Percentiles rank a stretch among this genome's conserved stretches.
phyloP scores from a whole-genome alignment of 2,888 invertebrate species.

The Adela reaumurella region DNA sequence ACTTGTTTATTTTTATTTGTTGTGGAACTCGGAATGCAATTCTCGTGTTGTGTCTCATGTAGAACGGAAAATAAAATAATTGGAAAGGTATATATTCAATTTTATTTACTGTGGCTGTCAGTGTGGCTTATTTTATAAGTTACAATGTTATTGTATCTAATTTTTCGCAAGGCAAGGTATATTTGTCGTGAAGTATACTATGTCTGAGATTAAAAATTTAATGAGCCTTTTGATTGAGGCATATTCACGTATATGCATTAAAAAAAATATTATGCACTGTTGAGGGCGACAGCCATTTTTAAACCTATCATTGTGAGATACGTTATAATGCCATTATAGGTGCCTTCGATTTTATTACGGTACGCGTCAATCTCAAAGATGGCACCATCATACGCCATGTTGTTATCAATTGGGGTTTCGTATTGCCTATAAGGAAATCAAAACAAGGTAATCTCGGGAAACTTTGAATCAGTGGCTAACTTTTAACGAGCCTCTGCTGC shows the following conservation, averaged over 20 bases:
- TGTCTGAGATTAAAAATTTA: background rate
- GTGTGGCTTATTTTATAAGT: background rate
- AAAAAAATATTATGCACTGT: background rate
- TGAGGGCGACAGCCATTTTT: background rate
- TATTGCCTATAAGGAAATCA: background rate
- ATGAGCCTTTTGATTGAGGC: background rate
- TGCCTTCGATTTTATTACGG: background rate
- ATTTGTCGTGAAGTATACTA: slow-evolving; percentile 1
- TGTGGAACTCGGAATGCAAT: too few relatives aligned
- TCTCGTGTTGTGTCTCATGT: background rate
- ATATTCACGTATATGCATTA: background rate
- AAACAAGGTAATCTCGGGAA: background rate
- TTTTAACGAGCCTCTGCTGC: too few relatives aligned
- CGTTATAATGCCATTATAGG: background rate
- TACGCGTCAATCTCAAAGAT: background rate
- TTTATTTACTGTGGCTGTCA: slow-evolving; percentile 1
- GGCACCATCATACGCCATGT: background rate
- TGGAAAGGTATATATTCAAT: slow-evolving; percentile 1
- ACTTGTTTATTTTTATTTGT: slow-evolving; percentile 1
- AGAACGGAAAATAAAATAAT: slow-evolving; percentile 1
- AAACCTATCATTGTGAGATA: background rate
- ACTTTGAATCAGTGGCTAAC: too few relatives aligned
- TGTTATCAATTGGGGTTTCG: slow-evolving; percentile 1
- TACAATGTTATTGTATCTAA: slow-evolving; percentile 1
- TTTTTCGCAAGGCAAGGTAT: background rate